Evolutionary conservation across 2,888 invertebrate species (phyloP), one percentile per base, ranked within the genome.

Genomic region (Chromoteleia sp.): DNA sequence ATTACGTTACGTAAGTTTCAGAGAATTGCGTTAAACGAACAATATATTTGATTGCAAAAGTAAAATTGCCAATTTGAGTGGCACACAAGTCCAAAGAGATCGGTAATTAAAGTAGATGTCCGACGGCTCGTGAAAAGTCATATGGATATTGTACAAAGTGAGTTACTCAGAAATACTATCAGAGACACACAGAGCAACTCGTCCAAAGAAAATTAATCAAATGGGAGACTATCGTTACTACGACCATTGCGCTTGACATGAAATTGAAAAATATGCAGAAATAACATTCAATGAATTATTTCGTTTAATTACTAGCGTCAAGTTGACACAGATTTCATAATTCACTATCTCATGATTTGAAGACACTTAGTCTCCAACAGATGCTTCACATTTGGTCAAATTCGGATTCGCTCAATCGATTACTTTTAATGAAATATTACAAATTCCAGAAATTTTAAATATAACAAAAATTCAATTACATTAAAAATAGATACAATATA

Each of bases 121-220:
- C 50, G 50, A 14, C 36, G 25, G 50, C 19, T 36, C 12, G 15
- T 39, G 65, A 65, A 65, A 50, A 65, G 65, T 65, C 50, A 36
- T 61, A 61, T 50, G 43, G 43, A 43, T 59, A 59, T 43, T 59
- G 29, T 65, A 50, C 50, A 50, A 65, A 50, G 50, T 65, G 30
- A 43, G 43, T 30, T 7, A 30, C 30, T 63, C 21, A 65, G 36
- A 33, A 50, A 36, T 39, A 21, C 25, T 50, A 17, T 50, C 39
- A 39, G 50, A 1, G 29, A n/a, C 39, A 45, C 39, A 17, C 36
- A 36, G 54, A n/a, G 10, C 36, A 56, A 36, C 33, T 56, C n/a
- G 10, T 7, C 36, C 36, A 36, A 36, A n/a, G 36, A 36, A 56
- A 56, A 56, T 56, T 56, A 56, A 56, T 56, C 36, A 56, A 56